Evolutionary conservation across 2,113 vertebrate species (phyloP), one percentile per base, ranked within the genome.

Genomic region (Apteryx mantelli): DNA sequence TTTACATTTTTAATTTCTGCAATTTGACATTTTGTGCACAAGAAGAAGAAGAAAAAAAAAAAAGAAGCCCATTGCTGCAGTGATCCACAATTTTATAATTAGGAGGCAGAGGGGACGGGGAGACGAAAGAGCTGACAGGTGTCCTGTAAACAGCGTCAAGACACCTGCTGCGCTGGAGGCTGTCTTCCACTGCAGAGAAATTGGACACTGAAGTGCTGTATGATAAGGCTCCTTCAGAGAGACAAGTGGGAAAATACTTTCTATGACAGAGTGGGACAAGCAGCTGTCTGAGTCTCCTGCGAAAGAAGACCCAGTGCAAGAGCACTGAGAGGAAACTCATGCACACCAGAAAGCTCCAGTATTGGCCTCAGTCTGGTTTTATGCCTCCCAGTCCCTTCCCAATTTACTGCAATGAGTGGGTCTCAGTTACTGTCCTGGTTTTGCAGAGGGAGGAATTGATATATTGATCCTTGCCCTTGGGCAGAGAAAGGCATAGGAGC

Each of bases 1-100:
- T 99, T 99, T 99, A 98, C 99, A 99, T 99, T 98, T 99, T 99
- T 99, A 98, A 99, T 99, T 99, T 98, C 97, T 98, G 97, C 98
- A 97, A 98, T 98, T 98, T 98, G 98, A 98, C 98, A 98, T 98
- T 98, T 99, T 94, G 97, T 98, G 98, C 97, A 98, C 92, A 92
- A 97, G 83, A 21, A 38, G 36, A 38, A 38, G 36, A 69, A 82
- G 9, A n/a, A 75, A 91, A 58, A 70, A 85, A 60, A 38, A 38
- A 42, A 42, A 61, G 34, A 34, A 71, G 3, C 48, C 69, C 60
- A 16, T 65, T 92, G 94, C 97, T 97, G 76, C 58, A 96, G 89
- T 97, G 96, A 95, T 95, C 94, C 77, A 93, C 77, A 61, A 82
- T 92, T 97, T 97, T 93, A 94, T 98, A 98, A 98, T 98, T 97